phyloP scores from a whole-genome alignment of 1,140 invertebrate species.

The Oscheius sp. region DNA sequence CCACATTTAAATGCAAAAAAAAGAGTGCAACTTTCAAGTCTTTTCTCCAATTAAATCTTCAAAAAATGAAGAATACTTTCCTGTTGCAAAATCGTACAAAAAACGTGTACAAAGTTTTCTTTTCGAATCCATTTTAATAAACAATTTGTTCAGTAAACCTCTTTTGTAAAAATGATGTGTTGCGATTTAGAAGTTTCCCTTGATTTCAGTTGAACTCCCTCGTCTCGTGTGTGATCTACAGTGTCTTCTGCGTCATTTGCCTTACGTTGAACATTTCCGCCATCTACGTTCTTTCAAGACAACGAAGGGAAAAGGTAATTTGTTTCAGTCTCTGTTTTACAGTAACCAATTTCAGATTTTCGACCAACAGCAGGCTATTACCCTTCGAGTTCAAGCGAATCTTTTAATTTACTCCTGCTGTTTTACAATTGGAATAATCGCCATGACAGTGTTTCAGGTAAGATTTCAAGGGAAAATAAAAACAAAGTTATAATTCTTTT shows the following conservation, averaged over 20 bases:
- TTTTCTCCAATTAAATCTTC: no score
- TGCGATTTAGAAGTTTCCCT: no score
- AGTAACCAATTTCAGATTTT: background rate
- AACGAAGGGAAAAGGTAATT: background rate
- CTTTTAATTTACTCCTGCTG: background rate
- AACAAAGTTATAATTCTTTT: no score
- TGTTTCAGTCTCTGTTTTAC: background rate
- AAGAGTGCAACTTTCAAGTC: no score
- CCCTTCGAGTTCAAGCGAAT: background rate
- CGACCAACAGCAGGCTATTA: background rate
- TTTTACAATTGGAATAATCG: background rate
- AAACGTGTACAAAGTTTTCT: no score
- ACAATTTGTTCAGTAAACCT: no score
- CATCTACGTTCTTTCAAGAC: background rate
- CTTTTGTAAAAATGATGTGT: no score
- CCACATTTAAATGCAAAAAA: no score
- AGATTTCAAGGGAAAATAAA: no score
- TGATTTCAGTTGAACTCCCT: background rate
- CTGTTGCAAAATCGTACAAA: no score
- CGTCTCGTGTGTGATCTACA: background rate
- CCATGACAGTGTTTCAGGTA: slow-evolving; percentile 3
- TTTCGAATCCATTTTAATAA: no score
- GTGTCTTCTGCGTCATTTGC: background rate
- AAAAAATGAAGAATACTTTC: no score
- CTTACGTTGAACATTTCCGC: background rate